Evolutionary conservation across 2,888 invertebrate species (phyloP), one percentile per base, ranked within the genome.

Genomic region (Adela reaumurella): DNA sequence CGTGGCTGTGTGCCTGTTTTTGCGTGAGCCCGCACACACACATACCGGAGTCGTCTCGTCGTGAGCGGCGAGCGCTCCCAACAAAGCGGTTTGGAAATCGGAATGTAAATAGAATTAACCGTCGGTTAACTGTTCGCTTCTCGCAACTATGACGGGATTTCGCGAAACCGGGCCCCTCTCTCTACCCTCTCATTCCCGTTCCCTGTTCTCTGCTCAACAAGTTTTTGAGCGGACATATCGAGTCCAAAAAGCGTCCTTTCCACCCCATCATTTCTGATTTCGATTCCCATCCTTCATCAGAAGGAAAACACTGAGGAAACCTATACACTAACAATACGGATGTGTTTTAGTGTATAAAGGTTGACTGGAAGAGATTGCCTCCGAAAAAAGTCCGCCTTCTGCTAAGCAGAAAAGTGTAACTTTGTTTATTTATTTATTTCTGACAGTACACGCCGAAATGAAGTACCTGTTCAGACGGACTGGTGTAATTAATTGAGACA

Each of bases 21-120:
- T 35, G 35, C 14, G n/a, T 11, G 35, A 14, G 35, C 3, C 24
- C 35, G 35, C 14, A 11, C 35, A 35, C 35, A 35, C 35, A 35
- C 14, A 14, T 3, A 35, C 6, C 11, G 35, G 35, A 35, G 35
- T 3, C 3, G 3, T 8, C 24, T 6, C 24, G 35, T 35, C 35
- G 35, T 35, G 35, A 35, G 35, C 35, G 35, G 35, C 14, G 35
- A 35, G 35, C 35, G 35, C 35, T 35, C 35, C 35, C 35, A 35
- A 35, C 35, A 35, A 35, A 35, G 35, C 35, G 35, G 49, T 28
- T 49, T 48, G 49, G 43, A 47, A 49, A 50, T 47, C 50, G 50
- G 50, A 50, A 52, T 50, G 52, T 50, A 50, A 50, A 51, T 49
- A 51, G 48, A 51, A 51, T 51, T 51, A 51, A 49, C 52, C 49